Conservation (phyloP, 2,888 invertebrate genomes). For the Melolontha melolontha region DNA sequence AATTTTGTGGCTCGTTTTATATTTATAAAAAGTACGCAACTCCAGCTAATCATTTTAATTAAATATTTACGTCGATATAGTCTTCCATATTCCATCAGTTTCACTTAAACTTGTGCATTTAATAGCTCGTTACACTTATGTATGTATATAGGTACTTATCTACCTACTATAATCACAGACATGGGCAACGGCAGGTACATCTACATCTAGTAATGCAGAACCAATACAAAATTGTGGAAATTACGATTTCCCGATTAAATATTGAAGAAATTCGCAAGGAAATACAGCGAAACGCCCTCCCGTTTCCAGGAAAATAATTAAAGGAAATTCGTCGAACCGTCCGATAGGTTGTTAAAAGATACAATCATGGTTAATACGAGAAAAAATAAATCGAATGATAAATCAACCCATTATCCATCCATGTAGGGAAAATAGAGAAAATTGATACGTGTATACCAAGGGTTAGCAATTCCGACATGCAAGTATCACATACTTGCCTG, state of each 20-base stretch:
- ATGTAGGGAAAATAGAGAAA: slow-evolving; percentile 41
- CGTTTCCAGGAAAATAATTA: slow-evolving; percentile 35
- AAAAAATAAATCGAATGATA: slow-evolving; percentile 35
- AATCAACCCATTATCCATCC: slow-evolving; percentile 33
- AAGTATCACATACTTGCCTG: slow-evolving; percentile 46
- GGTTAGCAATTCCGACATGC: slow-evolving; percentile 52
- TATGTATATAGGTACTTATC: too few relatives aligned
- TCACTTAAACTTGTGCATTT: too few relatives aligned
- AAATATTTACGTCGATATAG: too few relatives aligned
- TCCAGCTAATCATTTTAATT: too few relatives aligned
- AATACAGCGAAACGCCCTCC: neutral
- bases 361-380: neutral
- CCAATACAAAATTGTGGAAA: neutral
- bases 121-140: too few relatives aligned
- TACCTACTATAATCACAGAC: too few relatives aligned
- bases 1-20: too few relatives aligned
- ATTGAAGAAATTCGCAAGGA: slow-evolving; percentile 37
- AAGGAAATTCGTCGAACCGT: slow-evolving; percentile 27
- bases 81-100: too few relatives aligned
- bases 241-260: slow-evolving; percentile 32
- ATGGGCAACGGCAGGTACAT: too few relatives aligned
- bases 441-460: slow-evolving; percentile 45
- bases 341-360: neutral
- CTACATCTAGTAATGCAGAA: too few relatives aligned
- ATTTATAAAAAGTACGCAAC: too few relatives aligned